phyloP scores from a whole-genome alignment of 2,888 invertebrate species.

The Halocaridina rubra region DNA sequence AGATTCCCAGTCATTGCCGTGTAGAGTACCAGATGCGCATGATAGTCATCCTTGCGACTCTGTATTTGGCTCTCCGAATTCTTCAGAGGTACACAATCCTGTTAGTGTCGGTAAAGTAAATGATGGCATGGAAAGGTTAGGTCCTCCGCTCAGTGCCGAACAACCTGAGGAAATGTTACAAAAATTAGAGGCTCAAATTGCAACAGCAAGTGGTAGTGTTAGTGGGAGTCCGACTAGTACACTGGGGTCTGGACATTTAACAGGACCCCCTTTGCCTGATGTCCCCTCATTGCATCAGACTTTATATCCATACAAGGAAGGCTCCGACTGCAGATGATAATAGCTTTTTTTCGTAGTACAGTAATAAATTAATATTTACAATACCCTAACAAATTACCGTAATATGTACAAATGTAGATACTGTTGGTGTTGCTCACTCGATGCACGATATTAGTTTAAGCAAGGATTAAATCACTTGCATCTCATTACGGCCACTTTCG shows the following conservation, averaged over 20 bases:
- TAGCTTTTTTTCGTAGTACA: conserved; percentile 46
- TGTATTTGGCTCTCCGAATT: conserved; percentile 8
- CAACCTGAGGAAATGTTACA: conserved; percentile 35
- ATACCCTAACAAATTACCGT: conserved; percentile 50
- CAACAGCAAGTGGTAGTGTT: conserved; percentile 36
- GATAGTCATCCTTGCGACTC: neutral
- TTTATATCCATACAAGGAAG: conserved; percentile 56
- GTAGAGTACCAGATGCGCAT: neutral
- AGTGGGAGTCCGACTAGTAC: neutral
- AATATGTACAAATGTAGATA: conserved; percentile 63
- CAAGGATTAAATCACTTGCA: conserved; percentile 49
- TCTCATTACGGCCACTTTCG: conserved; percentile 31
- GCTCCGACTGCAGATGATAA: conserved; percentile 63
- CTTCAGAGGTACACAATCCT: conserved; percentile 8
- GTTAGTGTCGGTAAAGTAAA: conserved; percentile 25
- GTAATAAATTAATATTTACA: conserved; percentile 53
- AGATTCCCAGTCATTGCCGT: conserved; percentile 11
- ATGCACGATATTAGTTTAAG: conserved; percentile 45
- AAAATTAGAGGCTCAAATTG: conserved; percentile 53
- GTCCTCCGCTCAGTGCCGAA: conserved; percentile 24
- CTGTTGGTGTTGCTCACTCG: conserved; percentile 60
- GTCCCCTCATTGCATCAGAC: conserved; percentile 42
- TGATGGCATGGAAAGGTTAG: conserved; percentile 35
- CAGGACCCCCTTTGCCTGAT: conserved; percentile 37
- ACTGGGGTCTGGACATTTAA: neutral